Base-by-base conservation (phyloP, 2,113 vertebrate genomes). In the Microtus pennsylvanicus region DNA sequence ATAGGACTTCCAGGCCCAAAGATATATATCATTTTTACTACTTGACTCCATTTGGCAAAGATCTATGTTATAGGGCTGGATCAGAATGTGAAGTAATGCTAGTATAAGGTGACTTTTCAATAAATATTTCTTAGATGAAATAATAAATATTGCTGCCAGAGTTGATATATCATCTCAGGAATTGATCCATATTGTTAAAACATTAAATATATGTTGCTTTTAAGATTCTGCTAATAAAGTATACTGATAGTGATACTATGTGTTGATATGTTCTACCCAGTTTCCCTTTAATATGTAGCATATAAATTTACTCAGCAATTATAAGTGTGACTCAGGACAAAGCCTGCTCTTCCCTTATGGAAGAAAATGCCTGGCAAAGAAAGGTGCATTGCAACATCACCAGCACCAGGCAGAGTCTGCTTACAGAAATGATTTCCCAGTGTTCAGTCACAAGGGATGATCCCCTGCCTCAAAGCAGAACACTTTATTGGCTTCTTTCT, bases 321-420 rank as follows among this genome's bases (percentile, higher is more conserved):
- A 50, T 14, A 76, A 58, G 1, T 14, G 11, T 69, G 9, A 0
- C 5, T 82, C 77, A 52, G 47, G 16, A 33, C 9, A 81, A 3
- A 91, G n/a, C 11, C n/a, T 1, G 3, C 14, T 8, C 0, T 24
- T n/a, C 0, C 1, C 5, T 26, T 35, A 74, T 21, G 55, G 16
- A 55, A 30, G 5, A 80, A 47, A 65, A 81, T 24, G 35, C 19
- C 10, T 26, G 52, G 33, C 35, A 58, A 82, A 58, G 55, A 70
- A 95, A 52, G 30, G 26, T 38, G 5, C 61, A 11, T 14, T 87
- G 33, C 2, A 50, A 4, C 26, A 19, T 21, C 16, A 61, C 4
- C 8, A 42, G 22, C 5, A 28, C 22, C 55, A 55, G 21, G 30
- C 17, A 74, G 26, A 9, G 9, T 58, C 3, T 58, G 19, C 30